Conservation (phyloP, 30 jellyfish, hydroid and myxozoan species). For the Rhopilema esculentum region DNA sequence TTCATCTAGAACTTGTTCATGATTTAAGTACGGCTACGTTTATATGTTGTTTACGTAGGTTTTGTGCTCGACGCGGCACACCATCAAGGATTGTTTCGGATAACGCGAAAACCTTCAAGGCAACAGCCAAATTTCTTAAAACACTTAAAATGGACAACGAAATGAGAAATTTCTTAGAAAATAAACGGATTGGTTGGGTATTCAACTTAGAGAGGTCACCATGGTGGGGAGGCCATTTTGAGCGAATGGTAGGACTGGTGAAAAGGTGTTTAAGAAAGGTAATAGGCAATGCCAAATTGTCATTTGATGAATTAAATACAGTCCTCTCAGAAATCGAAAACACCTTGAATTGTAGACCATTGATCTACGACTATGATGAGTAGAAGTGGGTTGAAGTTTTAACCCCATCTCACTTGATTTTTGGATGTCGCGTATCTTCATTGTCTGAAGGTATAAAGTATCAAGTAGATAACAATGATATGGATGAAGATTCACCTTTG, state of each 20-base stretch:
- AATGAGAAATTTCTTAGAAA: not conserved
- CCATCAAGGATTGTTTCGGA: conserved; percentile 20
- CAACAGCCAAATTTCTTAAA: not conserved
- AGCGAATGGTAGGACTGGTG: conserved; percentile 26
- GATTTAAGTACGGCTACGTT: conserved; percentile 16
- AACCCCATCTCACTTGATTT: conserved; percentile 6
- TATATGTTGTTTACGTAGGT: conserved; percentile 9
- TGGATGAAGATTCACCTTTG: not conserved
- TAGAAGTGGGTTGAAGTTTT: not conserved
- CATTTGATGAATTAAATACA: conserved; percentile 26
- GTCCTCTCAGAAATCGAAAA: conserved; percentile 31
- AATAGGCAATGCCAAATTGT: conserved; percentile 3
- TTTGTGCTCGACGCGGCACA: conserved; percentile 21
- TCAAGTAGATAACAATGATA: not conserved
- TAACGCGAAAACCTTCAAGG: conserved; percentile 37
- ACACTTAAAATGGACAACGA: not conserved
- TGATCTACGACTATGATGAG: conserved; percentile 2
- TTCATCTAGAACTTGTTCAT: conserved; percentile 43
- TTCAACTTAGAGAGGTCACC: conserved; percentile 28
- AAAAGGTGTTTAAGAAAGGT: conserved; percentile 45
- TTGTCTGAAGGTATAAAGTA: not conserved
- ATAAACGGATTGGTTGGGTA: conserved; percentile 7
- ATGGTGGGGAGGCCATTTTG: conserved; percentile 53
- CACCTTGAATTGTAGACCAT: conserved; percentile 30
- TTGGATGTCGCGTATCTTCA: conserved; percentile 19